Evolutionary conservation across 2,888 invertebrate species (phyloP).

Genomic region (Hesperia comma): DNA sequence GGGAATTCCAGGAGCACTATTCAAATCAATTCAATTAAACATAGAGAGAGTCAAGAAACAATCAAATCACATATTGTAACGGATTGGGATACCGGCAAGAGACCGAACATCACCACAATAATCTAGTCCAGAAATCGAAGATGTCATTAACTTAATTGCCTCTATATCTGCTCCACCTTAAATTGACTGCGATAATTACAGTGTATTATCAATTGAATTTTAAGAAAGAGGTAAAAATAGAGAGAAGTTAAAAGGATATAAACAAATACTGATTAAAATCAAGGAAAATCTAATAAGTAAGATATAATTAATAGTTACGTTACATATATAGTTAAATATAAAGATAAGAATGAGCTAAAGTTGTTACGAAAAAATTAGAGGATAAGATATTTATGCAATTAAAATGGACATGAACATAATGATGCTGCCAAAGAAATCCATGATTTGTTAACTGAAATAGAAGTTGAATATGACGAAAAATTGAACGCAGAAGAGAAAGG

Average conservation of each 20-base stretch:
- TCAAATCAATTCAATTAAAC: constrained; percentile 23
- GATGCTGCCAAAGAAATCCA: not conserved
- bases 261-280: not conserved
- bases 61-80: constrained; percentile 20
- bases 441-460: not conserved
- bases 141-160: not conserved
- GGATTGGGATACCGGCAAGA: constrained; percentile 26
- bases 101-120: constrained; percentile 5
- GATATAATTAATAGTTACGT: not conserved
- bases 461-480: not conserved
- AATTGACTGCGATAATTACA: not conserved
- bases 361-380: not conserved
- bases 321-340: not conserved
- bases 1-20: constrained; percentile 39
- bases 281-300: not conserved
- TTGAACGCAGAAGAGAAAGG: not conserved
- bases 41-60: constrained; percentile 34
- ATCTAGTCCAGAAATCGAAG: not conserved
- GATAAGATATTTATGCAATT: not conserved
- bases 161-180: not conserved
- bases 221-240: not conserved
- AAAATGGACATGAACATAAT: not conserved
- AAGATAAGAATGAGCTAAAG: not conserved
- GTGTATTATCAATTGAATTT: too few relatives aligned
- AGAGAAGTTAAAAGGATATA: not conserved